phyloP scores from a whole-genome alignment of 2,888 invertebrate species.

The Phrixothrix hirtus region DNA sequence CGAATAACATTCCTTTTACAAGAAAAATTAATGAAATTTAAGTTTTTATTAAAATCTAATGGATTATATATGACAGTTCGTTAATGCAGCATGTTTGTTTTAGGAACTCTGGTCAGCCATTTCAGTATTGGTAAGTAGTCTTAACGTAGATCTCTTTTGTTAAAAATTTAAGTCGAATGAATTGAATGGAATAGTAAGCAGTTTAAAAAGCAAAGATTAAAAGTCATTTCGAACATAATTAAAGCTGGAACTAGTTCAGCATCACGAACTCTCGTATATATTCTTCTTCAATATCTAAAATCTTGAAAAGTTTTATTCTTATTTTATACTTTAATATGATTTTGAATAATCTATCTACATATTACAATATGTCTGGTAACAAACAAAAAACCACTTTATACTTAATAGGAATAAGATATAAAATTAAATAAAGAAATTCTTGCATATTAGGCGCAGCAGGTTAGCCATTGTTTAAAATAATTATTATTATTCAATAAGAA shows the following conservation, averaged over 20 bases:
- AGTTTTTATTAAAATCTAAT: no score
- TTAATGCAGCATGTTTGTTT: no score
- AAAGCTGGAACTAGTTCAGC: slow-evolving; percentile 6
- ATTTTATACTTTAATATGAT: slow-evolving; percentile 39
- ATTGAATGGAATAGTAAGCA: no score
- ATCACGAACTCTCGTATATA: slow-evolving; percentile 2
- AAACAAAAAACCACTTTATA: slow-evolving; percentile 43
- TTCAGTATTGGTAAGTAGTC: no score
- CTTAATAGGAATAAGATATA: slow-evolving; percentile 37
- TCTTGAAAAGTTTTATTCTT: slow-evolving; percentile 16
- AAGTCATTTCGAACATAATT: slow-evolving; percentile 5
- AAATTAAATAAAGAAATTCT: slow-evolving; percentile 33
- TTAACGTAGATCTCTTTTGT: no score
- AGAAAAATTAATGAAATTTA: no score
- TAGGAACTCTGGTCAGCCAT: no score
- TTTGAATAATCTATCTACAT: slow-evolving; percentile 40
- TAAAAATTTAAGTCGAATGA: no score
- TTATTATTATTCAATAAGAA: slow-evolving; percentile 52
- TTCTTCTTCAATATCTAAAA: slow-evolving; percentile 17
- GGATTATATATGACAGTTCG: no score
- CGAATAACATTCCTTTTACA: no score
- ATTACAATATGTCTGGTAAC: slow-evolving; percentile 40
- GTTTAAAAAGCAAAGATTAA: no score
- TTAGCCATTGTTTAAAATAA: slow-evolving; percentile 57
- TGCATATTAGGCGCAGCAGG: slow-evolving; percentile 50